Evolutionary conservation across 2,797 vertebrate genomes (phyloP).

Genomic region (Rhinella marina): DNA sequence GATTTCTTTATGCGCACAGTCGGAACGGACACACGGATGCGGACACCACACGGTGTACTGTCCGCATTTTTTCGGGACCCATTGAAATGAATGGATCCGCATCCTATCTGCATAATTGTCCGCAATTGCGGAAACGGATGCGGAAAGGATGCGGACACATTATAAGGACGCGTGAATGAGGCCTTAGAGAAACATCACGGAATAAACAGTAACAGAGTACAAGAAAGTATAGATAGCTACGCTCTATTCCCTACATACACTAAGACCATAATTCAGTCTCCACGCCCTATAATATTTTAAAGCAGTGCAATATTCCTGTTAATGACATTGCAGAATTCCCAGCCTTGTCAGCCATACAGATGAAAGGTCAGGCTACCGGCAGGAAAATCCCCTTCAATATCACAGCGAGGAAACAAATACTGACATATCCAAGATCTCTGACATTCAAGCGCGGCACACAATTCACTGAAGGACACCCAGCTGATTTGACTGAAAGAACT

Average conservation of each 20-base stretch:
- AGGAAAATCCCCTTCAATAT: neutral
- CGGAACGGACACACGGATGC: no score
- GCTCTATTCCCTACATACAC: neutral
- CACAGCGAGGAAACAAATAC: slow-evolving; percentile 28
- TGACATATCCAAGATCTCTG: slow-evolving; percentile 17
- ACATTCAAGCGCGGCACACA: neutral
- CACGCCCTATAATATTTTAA: neutral
- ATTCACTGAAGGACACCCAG: neutral
- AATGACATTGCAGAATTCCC: neutral
- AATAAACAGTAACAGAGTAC: neutral
- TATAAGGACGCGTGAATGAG: neutral
- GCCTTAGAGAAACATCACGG: neutral
- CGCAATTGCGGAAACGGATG: no score
- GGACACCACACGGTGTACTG: no score
- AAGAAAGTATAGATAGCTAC: neutral
- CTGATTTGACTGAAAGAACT: neutral
- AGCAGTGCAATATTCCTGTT: slow-evolving; percentile 8
- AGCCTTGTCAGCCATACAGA: slow-evolving; percentile 17
- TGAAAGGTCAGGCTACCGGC: slow-evolving; percentile 16
- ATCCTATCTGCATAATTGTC: no score
- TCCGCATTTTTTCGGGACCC: no score
- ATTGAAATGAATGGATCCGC: no score
- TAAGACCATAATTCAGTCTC: slow-evolving; percentile 4
- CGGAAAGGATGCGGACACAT: no score
- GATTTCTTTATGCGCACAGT: no score